These are phyloP conservation scores for Melanostigma gelatinosum DNA, from an alignment of 2,113 vertebrate species.

Conservation along the genomic window DNA sequence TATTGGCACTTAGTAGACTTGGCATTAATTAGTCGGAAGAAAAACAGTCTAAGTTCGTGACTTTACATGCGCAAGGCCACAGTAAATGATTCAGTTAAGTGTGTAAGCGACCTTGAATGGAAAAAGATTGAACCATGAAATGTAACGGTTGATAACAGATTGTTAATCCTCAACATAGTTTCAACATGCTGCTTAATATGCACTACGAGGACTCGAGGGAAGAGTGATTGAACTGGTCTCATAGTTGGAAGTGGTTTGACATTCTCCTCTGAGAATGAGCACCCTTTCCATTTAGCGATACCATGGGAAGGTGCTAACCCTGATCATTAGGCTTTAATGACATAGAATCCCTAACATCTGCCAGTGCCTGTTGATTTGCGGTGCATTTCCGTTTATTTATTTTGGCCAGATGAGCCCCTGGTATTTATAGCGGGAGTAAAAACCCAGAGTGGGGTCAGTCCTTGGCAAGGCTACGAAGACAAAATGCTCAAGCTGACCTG, in stretches of 20 bases:
- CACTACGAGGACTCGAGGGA: background rate
- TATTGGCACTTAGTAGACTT: no score
- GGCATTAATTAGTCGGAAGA: slow-evolving; percentile 37
- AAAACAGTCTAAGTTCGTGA: slow-evolving; percentile 15
- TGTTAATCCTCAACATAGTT: background rate
- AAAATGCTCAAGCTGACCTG: slow-evolving; percentile 79
- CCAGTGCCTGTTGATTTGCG: slow-evolving; percentile 67
- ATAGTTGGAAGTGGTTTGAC: background rate
- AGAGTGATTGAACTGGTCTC: background rate
- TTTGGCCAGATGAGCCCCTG: slow-evolving; percentile 81
- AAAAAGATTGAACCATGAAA: background rate
- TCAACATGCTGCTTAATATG: background rate
- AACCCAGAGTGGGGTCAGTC: slow-evolving; percentile 75
- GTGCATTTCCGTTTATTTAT: slow-evolving; percentile 77
- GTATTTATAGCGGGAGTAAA: slow-evolving; percentile 83
- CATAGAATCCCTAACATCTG: slow-evolving; percentile 68
- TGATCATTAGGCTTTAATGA: slow-evolving; percentile 46
- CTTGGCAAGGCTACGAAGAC: slow-evolving; percentile 64
- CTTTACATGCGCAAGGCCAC: background rate
- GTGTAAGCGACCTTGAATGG: background rate
- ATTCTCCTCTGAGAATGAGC: slow-evolving; percentile 5
- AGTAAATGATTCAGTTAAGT: slow-evolving; percentile 39
- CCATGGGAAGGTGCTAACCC: slow-evolving; percentile 14
- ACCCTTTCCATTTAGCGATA: background rate
- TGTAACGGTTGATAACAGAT: background rate